Evolutionary conservation across 2,113 vertebrate species (phyloP).

Genomic region (Saiga tatarica): DNA sequence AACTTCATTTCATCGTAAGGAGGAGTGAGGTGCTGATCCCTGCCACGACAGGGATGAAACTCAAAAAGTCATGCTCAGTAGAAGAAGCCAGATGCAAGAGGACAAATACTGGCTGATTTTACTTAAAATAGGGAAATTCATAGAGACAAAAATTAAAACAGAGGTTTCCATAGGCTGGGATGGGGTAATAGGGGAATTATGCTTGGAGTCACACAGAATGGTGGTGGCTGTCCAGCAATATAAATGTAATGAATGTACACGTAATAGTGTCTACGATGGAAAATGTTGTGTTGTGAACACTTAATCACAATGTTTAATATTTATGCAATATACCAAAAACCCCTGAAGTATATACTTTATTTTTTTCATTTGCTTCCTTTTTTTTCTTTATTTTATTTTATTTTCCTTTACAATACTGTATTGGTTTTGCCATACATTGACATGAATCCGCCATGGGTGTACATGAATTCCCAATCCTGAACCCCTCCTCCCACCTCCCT

Average conservation of each 20-base stretch:
- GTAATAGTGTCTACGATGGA: neutral
- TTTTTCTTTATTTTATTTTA: no score
- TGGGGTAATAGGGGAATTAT: neutral
- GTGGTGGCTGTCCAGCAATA: neutral
- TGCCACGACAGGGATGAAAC: neutral
- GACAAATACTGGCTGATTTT: neutral
- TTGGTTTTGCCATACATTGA: no score
- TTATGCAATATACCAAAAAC: neutral
- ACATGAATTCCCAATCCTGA: no score
- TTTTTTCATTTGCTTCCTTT: no score
- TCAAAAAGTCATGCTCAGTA: neutral
- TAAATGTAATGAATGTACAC: neutral
- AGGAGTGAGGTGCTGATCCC: neutral
- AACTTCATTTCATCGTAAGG: neutral
- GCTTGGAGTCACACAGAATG: neutral
- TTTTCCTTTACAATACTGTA: no score
- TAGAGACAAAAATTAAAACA: neutral
- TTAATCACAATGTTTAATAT: neutral
- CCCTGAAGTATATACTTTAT: neutral
- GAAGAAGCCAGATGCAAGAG: neutral
- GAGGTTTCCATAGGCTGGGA: neutral
- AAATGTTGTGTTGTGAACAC: neutral
- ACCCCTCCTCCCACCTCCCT: no score
- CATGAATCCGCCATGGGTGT: no score
- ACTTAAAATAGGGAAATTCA: neutral